Evolutionary conservation across 2,888 invertebrate species (phyloP).

Genomic region (Ornithoptera alexandrae): DNA sequence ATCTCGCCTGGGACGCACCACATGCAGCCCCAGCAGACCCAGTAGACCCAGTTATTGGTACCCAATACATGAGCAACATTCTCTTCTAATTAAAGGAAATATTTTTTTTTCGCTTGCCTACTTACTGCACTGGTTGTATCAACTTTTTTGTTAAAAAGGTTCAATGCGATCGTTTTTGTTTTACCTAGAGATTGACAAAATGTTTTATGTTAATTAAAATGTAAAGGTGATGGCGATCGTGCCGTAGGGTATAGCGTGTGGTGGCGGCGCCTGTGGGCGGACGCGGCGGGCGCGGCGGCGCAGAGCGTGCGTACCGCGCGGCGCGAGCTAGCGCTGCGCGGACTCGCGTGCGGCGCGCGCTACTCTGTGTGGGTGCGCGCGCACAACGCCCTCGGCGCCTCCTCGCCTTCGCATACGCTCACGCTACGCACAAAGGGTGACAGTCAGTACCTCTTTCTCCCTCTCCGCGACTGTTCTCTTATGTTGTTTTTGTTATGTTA

Average conservation of each 20-base stretch:
- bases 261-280: conserved; percentile 43
- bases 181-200: too few relatives aligned
- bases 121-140: too few relatives aligned
- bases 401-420: conserved; percentile 80
- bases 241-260: conserved; percentile 52
- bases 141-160: too few relatives aligned
- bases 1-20: conserved; percentile 81
- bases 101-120: too few relatives aligned
- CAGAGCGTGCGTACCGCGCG: conserved; percentile 39
- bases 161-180: too few relatives aligned
- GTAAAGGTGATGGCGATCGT: neutral
- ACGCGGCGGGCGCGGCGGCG: conserved; percentile 78
- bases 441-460: conserved; percentile 50
- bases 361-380: conserved; percentile 85
- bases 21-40: conserved; percentile 36
- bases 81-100: too few relatives aligned
- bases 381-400: conserved; percentile 84
- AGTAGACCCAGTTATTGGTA: conserved; percentile 48
- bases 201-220: too few relatives aligned
- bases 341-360: conserved; percentile 85
- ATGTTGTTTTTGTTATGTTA: neutral
- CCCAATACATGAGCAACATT: neutral
- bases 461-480: conserved; percentile 14
- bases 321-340: conserved; percentile 77
- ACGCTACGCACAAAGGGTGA: conserved; percentile 83